Evolutionary conservation across 1,140 invertebrate genomes (phyloP).

Genomic region (Cydia amplana): DNA sequence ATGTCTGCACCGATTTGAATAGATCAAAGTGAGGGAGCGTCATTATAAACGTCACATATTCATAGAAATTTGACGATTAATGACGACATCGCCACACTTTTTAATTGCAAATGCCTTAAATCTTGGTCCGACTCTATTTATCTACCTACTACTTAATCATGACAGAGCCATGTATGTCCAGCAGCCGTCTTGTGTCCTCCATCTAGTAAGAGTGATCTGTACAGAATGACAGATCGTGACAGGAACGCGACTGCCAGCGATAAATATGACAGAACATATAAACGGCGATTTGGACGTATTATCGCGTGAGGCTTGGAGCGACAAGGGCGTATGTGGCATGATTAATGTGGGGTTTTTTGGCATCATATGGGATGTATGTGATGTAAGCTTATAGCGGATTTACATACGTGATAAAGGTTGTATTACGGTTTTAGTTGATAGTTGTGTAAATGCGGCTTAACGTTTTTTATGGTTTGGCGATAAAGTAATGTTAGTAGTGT

Average conservation of each 20-base stretch:
- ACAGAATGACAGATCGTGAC: conserved; percentile 21
- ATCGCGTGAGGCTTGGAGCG: not conserved
- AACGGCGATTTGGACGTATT: conserved; percentile 21
- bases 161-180: not conserved
- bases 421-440: not conserved
- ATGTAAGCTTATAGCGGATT: not conserved
- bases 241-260: conserved; percentile 9
- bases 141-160: too few species aligned
- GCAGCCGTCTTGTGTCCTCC: not conserved
- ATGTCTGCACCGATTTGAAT: too few species aligned
- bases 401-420: not conserved
- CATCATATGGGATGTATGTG: not conserved
- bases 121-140: too few species aligned
- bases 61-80: too few species aligned
- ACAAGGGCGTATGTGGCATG: not conserved
- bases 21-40: too few species aligned
- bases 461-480: not conserved
- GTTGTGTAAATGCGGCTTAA: not conserved
- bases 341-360: conserved; percentile 6
- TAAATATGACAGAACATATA: conserved; percentile 23
- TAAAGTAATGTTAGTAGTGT: too few species aligned
- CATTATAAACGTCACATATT: too few species aligned
- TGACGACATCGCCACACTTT: too few species aligned
- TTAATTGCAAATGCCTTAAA: too few species aligned
- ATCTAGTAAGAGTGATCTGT: not conserved